These are phyloP conservation scores for Trichonephila inaurata DNA, from an alignment of 1,140 invertebrate genomes.

Conservation along the genomic window DNA sequence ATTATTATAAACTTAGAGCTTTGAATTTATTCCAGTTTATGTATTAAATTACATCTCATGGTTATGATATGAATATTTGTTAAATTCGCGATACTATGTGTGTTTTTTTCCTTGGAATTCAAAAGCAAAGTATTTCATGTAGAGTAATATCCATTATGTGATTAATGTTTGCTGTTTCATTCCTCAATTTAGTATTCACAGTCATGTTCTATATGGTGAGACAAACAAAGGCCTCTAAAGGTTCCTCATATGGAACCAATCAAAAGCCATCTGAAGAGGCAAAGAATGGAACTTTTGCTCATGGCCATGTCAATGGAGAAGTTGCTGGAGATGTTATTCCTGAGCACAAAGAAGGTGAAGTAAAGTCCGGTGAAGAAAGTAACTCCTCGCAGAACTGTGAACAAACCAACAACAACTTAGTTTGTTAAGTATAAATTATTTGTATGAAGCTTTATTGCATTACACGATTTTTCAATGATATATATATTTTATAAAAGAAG, in stretches of 20 bases:
- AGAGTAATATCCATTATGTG: no score
- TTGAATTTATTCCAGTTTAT: no score
- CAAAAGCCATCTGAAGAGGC: constrained; percentile 47
- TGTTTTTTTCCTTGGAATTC: no score
- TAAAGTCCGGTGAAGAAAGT: background rate
- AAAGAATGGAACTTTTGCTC: constrained; percentile 36
- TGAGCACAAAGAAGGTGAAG: background rate
- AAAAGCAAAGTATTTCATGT: no score
- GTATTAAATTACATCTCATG: no score
- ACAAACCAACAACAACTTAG: constrained; percentile 37
- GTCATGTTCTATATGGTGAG: constrained; percentile 89
- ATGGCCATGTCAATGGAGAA: constrained; percentile 5
- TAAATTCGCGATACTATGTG: no score
- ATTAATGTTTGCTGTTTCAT: background rate
- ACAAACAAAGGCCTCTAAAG: constrained; percentile 91
- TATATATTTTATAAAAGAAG: constrained; percentile 69
- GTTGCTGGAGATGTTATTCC: background rate
- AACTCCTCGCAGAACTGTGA: background rate
- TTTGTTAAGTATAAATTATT: constrained; percentile 49
- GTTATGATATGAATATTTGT: no score
- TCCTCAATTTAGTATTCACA: constrained; percentile 87
- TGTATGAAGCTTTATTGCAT: constrained; percentile 53
- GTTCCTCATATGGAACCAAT: constrained; percentile 87
- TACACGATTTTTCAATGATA: constrained; percentile 59
- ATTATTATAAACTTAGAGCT: no score